Evolutionary conservation across 1,140 invertebrate species (phyloP), one percentile per base, ranked within the genome.

Genomic region (Drosophila navojoa): DNA sequence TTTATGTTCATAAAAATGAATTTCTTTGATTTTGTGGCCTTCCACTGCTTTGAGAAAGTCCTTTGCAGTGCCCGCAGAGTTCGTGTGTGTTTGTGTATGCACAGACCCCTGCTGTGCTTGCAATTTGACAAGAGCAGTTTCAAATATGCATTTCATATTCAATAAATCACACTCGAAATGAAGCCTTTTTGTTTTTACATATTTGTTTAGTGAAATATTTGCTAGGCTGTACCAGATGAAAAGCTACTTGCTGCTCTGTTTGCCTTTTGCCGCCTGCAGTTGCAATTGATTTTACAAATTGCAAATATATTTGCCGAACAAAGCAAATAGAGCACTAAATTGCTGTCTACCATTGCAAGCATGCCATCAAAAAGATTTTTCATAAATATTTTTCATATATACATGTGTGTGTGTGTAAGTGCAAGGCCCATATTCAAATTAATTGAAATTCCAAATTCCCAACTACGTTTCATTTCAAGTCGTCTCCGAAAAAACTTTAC

Each of bases 71-170:
- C 38, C 38, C 35, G 32, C 53, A 40, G 53, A 22, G 19, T 22
- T 22, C 19, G 4, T 29, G 27, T 29, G 27, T 29, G 27, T 29
- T 3, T 29, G 54, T 19, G 10, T 29, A 0, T 29, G 42, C 42
- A 4, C 1, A 42, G 1, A 32, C 7, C 27, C 52, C 52, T 62
- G 47, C 76, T 67, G 55, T 67, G 52, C 27, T 74, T 81, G 66
- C 81, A 82, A 84, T 84, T 77, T 77, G 81, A 57, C 73, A 79
- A 85, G 69, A 85, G 66, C 69, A 80, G 69, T 85, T 75, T 72
- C 40, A 49, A 71, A 71, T 71, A 71, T 80, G 77, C 61, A 71
- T 73, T 77, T 75, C 57, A 59, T 47, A 47, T 59, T 59, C 61
- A 79, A 84, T 82, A 82, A 82, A 82, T 82, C 72, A 76, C 68